Percentiles rank a stretch among this genome's conserved stretches.
phyloP scores from a whole-genome alignment of 2,113 vertebrate genomes.

The Gasterosteus nipponicus region DNA sequence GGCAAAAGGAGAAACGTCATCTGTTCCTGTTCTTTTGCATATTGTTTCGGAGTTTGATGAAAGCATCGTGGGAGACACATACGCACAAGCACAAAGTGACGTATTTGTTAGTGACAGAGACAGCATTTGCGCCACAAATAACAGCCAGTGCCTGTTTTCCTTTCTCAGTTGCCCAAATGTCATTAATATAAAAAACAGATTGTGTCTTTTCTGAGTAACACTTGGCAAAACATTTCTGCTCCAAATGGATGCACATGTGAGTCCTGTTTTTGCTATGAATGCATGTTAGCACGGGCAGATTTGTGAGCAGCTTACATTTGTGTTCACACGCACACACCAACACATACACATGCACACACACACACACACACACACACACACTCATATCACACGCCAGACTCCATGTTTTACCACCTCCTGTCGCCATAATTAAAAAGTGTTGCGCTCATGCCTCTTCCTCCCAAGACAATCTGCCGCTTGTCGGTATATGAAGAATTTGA shows the following conservation, averaged over 20 bases:
- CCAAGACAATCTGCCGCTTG: background rate
- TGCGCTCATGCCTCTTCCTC: conserved; percentile 15
- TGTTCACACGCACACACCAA: conserved; percentile 10
- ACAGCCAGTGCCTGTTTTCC: conserved; percentile 5
- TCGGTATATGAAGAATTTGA: background rate
- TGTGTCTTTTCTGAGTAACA: conserved; percentile 46
- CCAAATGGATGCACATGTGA: conserved; percentile 45
- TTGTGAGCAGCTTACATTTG: conserved; percentile 28
- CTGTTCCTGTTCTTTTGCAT: background rate
- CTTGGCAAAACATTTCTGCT: conserved; percentile 24
- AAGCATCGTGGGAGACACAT: conserved; percentile 1
- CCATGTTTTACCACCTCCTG: conserved; percentile 28
- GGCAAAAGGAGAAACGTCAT: conserved; percentile 12
- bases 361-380: conserved; percentile 21
- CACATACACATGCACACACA: conserved; percentile 27
- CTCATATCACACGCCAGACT: conserved; percentile 17
- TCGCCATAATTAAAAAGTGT: conserved; percentile 12
- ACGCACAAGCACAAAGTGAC: background rate
- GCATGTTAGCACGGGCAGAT: conserved; percentile 13
- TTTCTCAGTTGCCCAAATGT: conserved; percentile 20
- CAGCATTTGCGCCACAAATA: background rate
- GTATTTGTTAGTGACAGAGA: conserved; percentile 15
- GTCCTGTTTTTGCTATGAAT: conserved; percentile 14
- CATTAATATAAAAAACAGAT: conserved; percentile 37
- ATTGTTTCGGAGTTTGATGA: conserved; percentile 2